phyloP scores from a whole-genome alignment of 2,113 vertebrate genomes.

The Mastomys coucha region DNA sequence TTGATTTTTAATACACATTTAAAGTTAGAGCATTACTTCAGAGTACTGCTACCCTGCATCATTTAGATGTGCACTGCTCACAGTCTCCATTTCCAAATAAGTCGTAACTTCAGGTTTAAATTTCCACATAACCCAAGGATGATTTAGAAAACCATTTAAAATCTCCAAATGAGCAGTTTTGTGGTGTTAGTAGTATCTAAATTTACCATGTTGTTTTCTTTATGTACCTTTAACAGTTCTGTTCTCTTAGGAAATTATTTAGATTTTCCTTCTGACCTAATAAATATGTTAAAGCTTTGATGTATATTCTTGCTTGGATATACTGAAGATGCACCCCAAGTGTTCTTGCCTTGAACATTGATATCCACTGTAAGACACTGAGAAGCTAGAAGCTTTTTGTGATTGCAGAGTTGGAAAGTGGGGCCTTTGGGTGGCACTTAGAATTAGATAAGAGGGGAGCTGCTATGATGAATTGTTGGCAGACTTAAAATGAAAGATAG shows the following conservation, averaged over 20 bases:
- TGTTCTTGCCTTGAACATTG: neutral
- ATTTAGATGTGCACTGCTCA: neutral
- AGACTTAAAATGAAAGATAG: neutral
- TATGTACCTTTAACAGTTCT: neutral
- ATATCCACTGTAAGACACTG: neutral
- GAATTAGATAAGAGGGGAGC: neutral
- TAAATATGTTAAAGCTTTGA: neutral
- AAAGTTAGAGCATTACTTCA: conserved; percentile 15
- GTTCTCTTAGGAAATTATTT: neutral
- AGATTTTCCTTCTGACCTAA: conserved; percentile 30
- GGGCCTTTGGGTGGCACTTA: neutral
- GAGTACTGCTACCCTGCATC: neutral
- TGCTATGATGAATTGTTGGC: neutral
- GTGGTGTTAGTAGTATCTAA: conserved; percentile 16
- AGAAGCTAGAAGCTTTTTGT: neutral
- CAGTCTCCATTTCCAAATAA: conserved; percentile 21
- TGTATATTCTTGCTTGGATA: neutral
- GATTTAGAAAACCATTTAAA: conserved; percentile 44
- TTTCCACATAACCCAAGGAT: conserved; percentile 18
- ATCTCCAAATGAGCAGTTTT: neutral
- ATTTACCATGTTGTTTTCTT: neutral
- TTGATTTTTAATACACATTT: conserved; percentile 4
- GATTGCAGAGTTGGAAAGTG: accelerated
- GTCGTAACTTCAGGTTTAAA: conserved; percentile 35
- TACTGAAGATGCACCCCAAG: no score